phyloP scores from a whole-genome alignment of 2,888 invertebrate genomes.

The Stenodera caucasica region DNA sequence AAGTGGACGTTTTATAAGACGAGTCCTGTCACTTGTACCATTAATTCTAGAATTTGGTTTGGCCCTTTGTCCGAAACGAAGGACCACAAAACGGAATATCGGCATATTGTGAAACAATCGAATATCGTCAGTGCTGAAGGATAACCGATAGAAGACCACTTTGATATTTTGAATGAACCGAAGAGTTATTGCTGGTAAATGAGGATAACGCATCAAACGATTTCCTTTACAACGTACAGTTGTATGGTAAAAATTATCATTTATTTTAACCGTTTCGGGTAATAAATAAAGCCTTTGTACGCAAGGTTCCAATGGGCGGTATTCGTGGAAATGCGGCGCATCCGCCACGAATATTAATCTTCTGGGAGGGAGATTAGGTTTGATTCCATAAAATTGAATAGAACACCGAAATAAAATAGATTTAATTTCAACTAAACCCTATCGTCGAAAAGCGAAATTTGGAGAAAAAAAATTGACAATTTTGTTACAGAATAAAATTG shows the following conservation, averaged over 20 bases:
- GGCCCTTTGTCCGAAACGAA: neutral
- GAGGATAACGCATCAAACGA: neutral
- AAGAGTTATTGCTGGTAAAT: neutral
- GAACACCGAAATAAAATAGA: neutral
- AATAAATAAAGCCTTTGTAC: slow-evolving; percentile 1
- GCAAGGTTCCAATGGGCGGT: neutral
- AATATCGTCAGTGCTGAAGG: too few species aligned
- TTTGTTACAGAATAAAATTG: too few species aligned
- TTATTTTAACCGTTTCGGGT: neutral
- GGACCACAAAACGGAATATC: neutral
- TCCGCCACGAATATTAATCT: neutral
- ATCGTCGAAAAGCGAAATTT: too few species aligned
- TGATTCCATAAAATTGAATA: neutral
- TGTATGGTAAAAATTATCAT: neutral
- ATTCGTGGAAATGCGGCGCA: neutral
- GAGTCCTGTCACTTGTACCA: slow-evolving; percentile 7
- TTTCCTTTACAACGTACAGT: neutral
- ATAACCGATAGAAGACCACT: too few species aligned
- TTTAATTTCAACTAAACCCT: too few species aligned
- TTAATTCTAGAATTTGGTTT: slow-evolving; percentile 8
- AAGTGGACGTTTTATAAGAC: neutral
- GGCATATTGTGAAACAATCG: neutral
- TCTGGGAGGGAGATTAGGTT: neutral
- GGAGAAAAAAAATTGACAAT: too few species aligned
- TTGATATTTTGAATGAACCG: neutral